phyloP scores from a whole-genome alignment of 2,797 vertebrate genomes.

The Podarcis lilfordi region DNA sequence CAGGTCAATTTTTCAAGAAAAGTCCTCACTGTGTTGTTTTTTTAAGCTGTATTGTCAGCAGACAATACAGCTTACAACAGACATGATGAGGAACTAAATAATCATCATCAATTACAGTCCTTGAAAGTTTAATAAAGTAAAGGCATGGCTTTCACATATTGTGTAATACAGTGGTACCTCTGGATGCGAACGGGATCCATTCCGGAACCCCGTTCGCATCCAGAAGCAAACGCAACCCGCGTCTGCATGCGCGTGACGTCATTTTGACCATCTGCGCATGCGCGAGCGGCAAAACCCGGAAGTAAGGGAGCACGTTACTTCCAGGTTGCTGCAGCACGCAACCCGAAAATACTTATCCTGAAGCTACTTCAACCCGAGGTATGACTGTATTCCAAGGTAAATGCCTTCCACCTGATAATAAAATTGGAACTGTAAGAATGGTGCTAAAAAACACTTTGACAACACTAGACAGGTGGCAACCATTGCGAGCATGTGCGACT shows the following conservation, averaged over 20 bases:
- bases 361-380: too few species aligned
- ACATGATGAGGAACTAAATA: conserved; percentile 17
- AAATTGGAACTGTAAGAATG: conserved; percentile 23
- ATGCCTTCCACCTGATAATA: conserved; percentile 16
- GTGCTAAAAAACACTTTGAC: neutral
- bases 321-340: too few species aligned
- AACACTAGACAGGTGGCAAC: neutral
- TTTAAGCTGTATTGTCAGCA: conserved; percentile 28
- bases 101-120: neutral
- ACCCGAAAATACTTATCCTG: too few species aligned
- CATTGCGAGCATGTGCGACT: too few species aligned
- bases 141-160: neutral
- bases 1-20: conserved; percentile 42
- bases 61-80: conserved; percentile 26
- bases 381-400: conserved; percentile 16
- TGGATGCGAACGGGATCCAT: too few species aligned
- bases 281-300: too few species aligned
- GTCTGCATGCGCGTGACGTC: too few species aligned
- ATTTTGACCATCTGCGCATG: too few species aligned
- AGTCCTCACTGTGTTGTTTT: conserved; percentile 18
- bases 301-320: too few species aligned
- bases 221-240: too few species aligned
- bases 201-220: too few species aligned
- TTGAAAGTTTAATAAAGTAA: conserved; percentile 45
- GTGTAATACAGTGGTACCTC: neutral